Evolutionary conservation across 1,140 invertebrate species (phyloP).

Genomic region (Micrasema longulum): DNA sequence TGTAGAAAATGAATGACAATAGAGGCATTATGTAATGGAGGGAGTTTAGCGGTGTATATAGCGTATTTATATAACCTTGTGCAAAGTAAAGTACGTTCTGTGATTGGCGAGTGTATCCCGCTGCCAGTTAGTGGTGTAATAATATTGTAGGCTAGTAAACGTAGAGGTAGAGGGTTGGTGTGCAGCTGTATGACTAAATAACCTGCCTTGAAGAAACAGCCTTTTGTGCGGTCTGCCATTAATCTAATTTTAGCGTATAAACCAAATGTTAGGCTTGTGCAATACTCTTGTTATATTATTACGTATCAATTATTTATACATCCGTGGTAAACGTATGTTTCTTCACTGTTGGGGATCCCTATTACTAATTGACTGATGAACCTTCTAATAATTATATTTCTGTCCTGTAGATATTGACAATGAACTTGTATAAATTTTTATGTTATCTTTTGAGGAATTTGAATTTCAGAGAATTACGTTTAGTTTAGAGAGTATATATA

Average conservation of each 20-base stretch:
- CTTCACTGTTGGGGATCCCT: not conserved
- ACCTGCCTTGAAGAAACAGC: conserved; percentile 51
- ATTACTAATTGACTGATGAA: conserved; percentile 16
- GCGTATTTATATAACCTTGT: conserved; percentile 29
- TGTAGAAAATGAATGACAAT: conserved; percentile 36
- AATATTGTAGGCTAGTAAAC: no score
- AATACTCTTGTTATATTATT: conserved; percentile 50
- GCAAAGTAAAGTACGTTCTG: conserved; percentile 45
- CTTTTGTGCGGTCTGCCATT: conserved; percentile 55
- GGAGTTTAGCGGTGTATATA: conserved; percentile 16
- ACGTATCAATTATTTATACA: conserved; percentile 44
- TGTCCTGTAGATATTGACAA: conserved; percentile 15
- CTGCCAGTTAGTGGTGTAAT: no score
- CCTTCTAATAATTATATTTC: conserved; percentile 9
- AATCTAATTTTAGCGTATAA: conserved; percentile 51
- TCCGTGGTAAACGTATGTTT: not conserved
- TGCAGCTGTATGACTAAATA: conserved; percentile 48
- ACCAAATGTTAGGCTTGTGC: conserved; percentile 55
- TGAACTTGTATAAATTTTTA: conserved; percentile 28
- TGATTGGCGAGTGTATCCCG: conserved; percentile 47
- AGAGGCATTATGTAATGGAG: conserved; percentile 21
- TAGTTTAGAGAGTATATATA: conserved; percentile 39
- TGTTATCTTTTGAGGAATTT: conserved; percentile 37
- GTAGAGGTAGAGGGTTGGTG: conserved; percentile 27
- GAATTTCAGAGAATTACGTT: conserved; percentile 37